Evolutionary conservation across 2,888 invertebrate species (phyloP).

Genomic region (Caenorhabditis sinica): DNA sequence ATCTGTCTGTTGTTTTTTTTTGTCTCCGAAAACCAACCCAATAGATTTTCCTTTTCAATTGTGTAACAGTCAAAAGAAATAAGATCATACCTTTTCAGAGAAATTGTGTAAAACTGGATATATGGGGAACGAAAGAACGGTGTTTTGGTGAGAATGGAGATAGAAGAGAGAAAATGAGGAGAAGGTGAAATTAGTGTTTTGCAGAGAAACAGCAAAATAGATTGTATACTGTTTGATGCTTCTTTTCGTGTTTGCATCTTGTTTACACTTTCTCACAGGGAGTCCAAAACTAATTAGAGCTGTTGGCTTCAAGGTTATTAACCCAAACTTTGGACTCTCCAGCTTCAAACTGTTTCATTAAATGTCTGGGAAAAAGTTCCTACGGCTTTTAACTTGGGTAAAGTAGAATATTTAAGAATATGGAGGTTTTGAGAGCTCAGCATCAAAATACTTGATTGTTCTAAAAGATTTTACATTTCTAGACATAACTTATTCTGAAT

Average conservation of each 20-base stretch:
- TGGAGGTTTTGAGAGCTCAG: no score
- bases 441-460: no score
- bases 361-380: no score
- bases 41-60: conserved; percentile 1
- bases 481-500: no score
- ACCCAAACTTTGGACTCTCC: no score
- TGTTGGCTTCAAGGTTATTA: no score
- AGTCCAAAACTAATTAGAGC: not conserved
- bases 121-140: conserved; percentile 7
- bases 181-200: conserved; percentile 19
- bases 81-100: conserved; percentile 32
- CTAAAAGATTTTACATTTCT: no score
- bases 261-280: not conserved
- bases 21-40: not conserved
- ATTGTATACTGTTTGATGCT: conserved; percentile 22
- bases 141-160: not conserved
- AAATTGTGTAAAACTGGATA: conserved; percentile 45
- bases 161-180: not conserved
- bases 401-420: no score
- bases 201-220: conserved; percentile 11
- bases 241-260: not conserved
- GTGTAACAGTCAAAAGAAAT: conserved; percentile 14
- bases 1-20: not conserved
- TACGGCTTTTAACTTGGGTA: no score
- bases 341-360: no score